phyloP scores from a whole-genome alignment of 2,113 vertebrate genomes.

The Psittacula cyanocephala region DNA sequence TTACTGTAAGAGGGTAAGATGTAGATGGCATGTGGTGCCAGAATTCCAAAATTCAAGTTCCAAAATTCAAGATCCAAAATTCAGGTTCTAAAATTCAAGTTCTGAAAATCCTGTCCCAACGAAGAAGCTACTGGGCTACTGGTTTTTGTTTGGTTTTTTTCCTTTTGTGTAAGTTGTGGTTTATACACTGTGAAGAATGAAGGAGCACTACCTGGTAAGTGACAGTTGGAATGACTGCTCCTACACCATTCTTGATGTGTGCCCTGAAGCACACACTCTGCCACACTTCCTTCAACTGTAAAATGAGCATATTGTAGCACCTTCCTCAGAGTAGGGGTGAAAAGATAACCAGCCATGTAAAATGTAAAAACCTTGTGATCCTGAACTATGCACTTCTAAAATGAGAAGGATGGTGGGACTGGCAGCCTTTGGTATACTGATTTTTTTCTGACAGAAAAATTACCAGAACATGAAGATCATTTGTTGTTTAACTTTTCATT shows the following conservation, averaged over 20 bases:
- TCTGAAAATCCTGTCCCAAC: neutral
- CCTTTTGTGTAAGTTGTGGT: neutral
- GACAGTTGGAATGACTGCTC: neutral
- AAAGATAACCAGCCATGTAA: neutral
- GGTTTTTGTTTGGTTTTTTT: neutral
- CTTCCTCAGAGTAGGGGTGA: neutral
- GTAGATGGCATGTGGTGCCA: neutral
- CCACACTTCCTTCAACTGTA: neutral
- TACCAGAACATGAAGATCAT: neutral
- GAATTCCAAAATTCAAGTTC: neutral
- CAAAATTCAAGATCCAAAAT: neutral
- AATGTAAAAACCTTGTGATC: neutral
- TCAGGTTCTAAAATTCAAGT: neutral
- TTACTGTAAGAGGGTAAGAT: accelerated
- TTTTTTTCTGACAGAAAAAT: neutral
- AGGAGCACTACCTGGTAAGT: neutral
- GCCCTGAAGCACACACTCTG: neutral
- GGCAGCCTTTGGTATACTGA: neutral
- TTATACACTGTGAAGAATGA: neutral
- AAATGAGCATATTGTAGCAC: neutral
- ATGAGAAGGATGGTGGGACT: neutral
- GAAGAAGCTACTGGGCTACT: neutral
- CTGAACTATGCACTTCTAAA: neutral
- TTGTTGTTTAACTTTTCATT: neutral
- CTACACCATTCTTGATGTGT: neutral